Evolutionary conservation across 92 coral and sea anemone species (phyloP), one percentile per base, ranked within the genome.

Genomic region (Siderastrea siderea): DNA sequence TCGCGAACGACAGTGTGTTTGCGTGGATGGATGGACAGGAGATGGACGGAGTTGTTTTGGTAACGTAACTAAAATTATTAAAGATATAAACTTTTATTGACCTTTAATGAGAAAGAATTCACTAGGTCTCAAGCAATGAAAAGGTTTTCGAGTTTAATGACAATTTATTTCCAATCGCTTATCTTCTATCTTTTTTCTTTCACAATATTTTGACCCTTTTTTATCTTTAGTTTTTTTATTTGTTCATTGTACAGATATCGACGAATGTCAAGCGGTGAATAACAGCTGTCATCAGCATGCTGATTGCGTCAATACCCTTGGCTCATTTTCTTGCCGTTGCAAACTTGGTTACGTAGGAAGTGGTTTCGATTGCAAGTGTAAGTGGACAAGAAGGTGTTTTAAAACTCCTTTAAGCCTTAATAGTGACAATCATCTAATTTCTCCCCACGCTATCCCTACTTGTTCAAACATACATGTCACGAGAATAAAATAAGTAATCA

Each of bases 291-390:
- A 91, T 64, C 76, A 63, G 51, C 86, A 91, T 49, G 98, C 98
- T 48, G 89, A 86, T 47, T 95, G 98, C 47, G 44, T 68, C 71
- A 95, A 95, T 81, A 67, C 82, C 7, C 77, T 71, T 38, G 96
- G 98, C 4, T 93, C 96, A 59, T 95, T 88, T 82, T 78, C 89
- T 19, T 95, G 98, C 73, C 86, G 80, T 5, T 95, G 98, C 87
- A 86, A 84, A 13, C 96, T 85, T 19, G 98, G 98, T 12, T 95
- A 88, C 75, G 52, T 79, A 69, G 98, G 98, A 60, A 89, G 82
- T 76, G 98, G 98, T 10, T 80, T 85, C 44, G 57, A 76, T 3
- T 85, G 89, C 17, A 69, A 77, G 67, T 53, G 89, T 85, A 66
- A 65, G 89, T 69, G 66, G 45, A 26, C 38, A 26, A 26, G 38